Evolutionary conservation across 2,888 invertebrate genomes (phyloP), one percentile per base, ranked within the genome.

Genomic region (Spodoptera picta): DNA sequence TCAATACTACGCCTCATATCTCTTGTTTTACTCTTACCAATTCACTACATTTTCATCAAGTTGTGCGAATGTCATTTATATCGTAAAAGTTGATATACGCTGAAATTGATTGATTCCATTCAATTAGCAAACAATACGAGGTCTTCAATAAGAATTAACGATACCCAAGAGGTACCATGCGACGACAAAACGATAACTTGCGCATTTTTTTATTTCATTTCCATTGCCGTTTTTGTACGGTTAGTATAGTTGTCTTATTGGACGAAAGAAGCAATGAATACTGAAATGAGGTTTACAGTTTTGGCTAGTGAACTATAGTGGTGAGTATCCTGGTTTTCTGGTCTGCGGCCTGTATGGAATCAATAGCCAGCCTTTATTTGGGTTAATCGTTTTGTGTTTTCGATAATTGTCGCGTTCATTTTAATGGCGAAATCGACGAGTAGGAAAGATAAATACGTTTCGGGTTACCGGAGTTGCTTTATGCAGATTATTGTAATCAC

Each of bases 351-450:
- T 65, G 76, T 77, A 77, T 69, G 77, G 73, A 83, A 83, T 84
- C 82, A 80, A 84, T 84, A 72, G 72, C 71, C 60, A 50, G 60
- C 77, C 72, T 85, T 86, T 83, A 88, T 85, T 70, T 83, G 77
- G 85, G 86, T 87, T 85, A 86, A 88, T 87, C 81, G 87, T 81
- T 83, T 79, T 83, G 81, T 84, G 82, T 84, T 87, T 84, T 81
- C 84, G 75, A 85, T 86, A 85, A 85, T 85, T 85, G 85, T 83
- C 81, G 76, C 80, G 71, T 84, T 79, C 77, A 79, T 82, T 84
- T 83, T 82, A 84, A 83, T 77, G 70, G 75, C 56, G 75, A 63
- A 72, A 60, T 63, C 48, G 47, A 58, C 51, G 56, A 56, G 65
- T 62, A 65, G 64, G 62, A 58, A 60, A 69, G 54, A 77, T 73